A percentile compares a stretch with the other conserved stretches of the same genome.
These are phyloP conservation scores for Cydia pomonella DNA, from an alignment of 1,140 invertebrate species.

Conservation along the genomic window DNA sequence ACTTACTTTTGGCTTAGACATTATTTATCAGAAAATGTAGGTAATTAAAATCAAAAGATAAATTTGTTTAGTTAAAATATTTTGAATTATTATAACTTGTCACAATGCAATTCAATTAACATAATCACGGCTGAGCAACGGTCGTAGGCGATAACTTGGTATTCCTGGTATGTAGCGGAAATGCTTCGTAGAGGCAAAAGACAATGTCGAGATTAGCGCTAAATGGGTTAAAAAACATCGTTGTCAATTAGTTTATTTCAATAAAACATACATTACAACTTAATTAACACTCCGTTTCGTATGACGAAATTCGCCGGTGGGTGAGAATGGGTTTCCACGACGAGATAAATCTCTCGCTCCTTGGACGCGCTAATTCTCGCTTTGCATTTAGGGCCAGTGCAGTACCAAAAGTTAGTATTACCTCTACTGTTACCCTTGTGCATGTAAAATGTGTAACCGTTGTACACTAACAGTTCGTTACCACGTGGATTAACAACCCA, in stretches of 20 bases:
- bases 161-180: too few relatives aligned
- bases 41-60: too few relatives aligned
- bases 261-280: constrained; percentile 1
- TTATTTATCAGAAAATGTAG: too few relatives aligned
- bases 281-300: not conserved
- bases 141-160: too few relatives aligned
- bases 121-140: too few relatives aligned
- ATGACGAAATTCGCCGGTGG: not conserved
- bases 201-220: too few relatives aligned
- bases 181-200: too few relatives aligned
- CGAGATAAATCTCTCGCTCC: not conserved
- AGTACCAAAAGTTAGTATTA: not conserved
- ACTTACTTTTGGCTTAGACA: too few relatives aligned
- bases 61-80: too few relatives aligned
- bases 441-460: not conserved
- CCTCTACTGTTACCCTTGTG: not conserved
- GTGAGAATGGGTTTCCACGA: not conserved
- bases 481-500: not conserved
- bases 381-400: not conserved
- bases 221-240: too few relatives aligned
- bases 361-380: not conserved
- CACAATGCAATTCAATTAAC: too few relatives aligned
- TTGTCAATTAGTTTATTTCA: not conserved
- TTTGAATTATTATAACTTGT: too few relatives aligned
- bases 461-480: not conserved